phyloP scores from a whole-genome alignment of 2,113 vertebrate genomes.

The Pycnonotus jocosus region DNA sequence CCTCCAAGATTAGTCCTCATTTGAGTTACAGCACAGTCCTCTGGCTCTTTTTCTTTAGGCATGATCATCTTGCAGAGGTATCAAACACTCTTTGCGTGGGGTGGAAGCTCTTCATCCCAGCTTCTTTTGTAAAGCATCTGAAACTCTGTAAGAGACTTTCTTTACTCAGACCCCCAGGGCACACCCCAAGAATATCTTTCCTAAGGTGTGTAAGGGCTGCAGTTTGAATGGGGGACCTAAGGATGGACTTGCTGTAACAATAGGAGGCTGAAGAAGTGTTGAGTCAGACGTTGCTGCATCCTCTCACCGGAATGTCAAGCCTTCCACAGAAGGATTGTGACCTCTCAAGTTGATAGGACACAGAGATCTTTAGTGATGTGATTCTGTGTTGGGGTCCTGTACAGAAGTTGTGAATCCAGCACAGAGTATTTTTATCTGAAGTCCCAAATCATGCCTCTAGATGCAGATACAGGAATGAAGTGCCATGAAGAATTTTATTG shows the following conservation, averaged over 20 bases:
- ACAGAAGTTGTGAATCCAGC: background rate
- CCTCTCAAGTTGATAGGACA: background rate
- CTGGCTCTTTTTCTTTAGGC: background rate
- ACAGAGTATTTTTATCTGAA: background rate
- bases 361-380: background rate
- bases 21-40: background rate
- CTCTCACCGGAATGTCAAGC: background rate
- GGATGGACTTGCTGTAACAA: background rate
- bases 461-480: background rate
- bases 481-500: background rate
- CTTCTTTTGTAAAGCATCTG: background rate
- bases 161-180: background rate
- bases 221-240: background rate
- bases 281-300: background rate
- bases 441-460: background rate
- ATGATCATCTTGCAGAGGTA: background rate
- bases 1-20: background rate
- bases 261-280: background rate
- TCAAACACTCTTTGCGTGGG: fast-evolving
- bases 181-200: background rate
- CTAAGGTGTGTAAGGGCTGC: background rate
- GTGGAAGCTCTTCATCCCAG: background rate
- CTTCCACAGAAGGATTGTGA: background rate
- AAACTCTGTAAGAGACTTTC: background rate
- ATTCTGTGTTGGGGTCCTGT: background rate